Evolutionary conservation across 2,888 invertebrate species (phyloP), one percentile per base, ranked within the genome.

Genomic region (Empis livida): DNA sequence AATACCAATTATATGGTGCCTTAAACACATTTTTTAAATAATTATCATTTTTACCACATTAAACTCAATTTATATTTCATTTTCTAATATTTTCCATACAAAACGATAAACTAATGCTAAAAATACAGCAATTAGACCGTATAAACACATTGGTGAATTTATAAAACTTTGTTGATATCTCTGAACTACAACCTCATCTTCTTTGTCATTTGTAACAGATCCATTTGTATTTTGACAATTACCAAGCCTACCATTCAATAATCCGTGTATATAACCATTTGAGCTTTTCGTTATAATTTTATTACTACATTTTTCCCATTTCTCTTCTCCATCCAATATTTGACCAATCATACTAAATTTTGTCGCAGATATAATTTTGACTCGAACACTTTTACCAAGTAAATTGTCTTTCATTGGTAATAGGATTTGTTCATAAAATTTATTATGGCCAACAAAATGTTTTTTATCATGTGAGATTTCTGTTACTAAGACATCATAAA

Each of bases 391-490:
- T 62, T 86, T 86, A 0, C 95, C 95, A 76, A 94, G 77, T 42
- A 82, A 79, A 55, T 78, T 76, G 1, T 82, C 74, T 8, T 78
- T 74, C 71, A 86, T 84, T 0, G 91, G 90, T 0, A 95, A 75
- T 48, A 95, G 65, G 0, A 94, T 83, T 73, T 93, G 97, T 62
- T 96, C 94, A 62, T 99, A 97, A 61, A 71, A 86, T 63, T 94
- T 88, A 68, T 96, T 97, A 70, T 99, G 97, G 0, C 84, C 95
- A 10, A 97, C 97, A 62, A 78, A 93, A 67, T 90, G 84, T 49
- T 83, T 76, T 55, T 83, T 84, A 64, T 97, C 97, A 64, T 90
- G 86, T 0, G 96, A 93, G 46, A 87, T 69, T 67, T 99, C 99
- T 0, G 96, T 96, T 0, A 97, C 90, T 1, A 99, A 72, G 1